Evolutionary conservation across 2,113 vertebrate genomes (phyloP).

Genomic region (Erpornis zantholeuca): DNA sequence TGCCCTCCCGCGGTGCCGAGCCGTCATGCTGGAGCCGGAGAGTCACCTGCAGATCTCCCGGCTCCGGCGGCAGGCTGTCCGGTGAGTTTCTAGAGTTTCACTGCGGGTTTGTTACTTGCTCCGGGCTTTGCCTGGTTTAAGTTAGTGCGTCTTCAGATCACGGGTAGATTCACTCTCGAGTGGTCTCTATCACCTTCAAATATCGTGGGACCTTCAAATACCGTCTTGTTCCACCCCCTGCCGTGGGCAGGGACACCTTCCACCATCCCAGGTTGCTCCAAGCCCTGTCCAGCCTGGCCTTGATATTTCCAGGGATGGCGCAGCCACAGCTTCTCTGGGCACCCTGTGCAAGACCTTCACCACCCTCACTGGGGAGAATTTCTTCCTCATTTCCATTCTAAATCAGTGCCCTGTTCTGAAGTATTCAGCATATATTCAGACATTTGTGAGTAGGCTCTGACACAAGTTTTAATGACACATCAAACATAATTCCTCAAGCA

Average conservation of each 20-base stretch:
- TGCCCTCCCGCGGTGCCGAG: no score
- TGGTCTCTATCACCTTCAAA: background rate
- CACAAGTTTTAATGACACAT: background rate
- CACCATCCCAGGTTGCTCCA: fast-evolving
- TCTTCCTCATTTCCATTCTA: background rate
- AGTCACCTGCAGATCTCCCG: no score
- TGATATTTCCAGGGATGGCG: no score
- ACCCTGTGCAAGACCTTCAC: fast-evolving
- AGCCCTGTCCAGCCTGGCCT: fast-evolving
- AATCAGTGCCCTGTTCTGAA: background rate
- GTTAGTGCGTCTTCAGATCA: no score
- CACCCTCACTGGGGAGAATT: background rate
- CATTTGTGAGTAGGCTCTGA: background rate
- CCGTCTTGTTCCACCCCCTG: fast-evolving
- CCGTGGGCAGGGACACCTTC: fast-evolving
- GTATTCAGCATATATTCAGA: background rate
- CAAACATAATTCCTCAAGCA: fast-evolving
- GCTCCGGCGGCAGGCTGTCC: no score
- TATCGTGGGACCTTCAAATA: no score
- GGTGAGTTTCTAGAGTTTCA: background rate
- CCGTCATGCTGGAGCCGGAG: no score
- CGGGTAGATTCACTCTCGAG: background rate
- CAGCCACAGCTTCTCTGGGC: fast-evolving
- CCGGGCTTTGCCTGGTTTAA: no score
- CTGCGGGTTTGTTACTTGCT: fast-evolving